Evolutionary conservation across 2,113 vertebrate genomes (phyloP).

Genomic region (Ellobius talpinus): DNA sequence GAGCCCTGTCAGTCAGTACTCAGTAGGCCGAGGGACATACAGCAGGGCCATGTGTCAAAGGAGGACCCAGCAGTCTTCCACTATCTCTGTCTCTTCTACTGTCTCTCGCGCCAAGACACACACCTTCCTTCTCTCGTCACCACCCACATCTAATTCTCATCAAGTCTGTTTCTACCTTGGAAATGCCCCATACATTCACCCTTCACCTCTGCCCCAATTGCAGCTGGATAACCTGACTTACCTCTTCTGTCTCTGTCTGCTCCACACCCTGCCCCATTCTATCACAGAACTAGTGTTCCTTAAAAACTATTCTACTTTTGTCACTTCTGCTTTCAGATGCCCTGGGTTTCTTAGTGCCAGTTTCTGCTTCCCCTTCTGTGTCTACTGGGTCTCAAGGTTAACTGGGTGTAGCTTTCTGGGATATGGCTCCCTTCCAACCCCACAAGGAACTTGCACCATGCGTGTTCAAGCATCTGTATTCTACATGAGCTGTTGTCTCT

Average conservation of each 20-base stretch:
- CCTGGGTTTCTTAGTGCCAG: background rate
- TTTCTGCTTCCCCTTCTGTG: background rate
- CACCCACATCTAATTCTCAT: constrained; percentile 14
- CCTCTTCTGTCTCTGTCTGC: constrained; percentile 37
- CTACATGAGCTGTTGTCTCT: background rate
- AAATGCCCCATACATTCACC: constrained; percentile 11
- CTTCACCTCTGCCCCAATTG: background rate
- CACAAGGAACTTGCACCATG: no score
- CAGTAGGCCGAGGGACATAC: background rate
- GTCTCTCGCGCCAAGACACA: background rate
- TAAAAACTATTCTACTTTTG: constrained; percentile 15
- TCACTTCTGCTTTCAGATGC: constrained; percentile 18
- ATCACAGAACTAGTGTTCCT: constrained; percentile 31
- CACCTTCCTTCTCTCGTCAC: background rate
- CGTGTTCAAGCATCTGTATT: background rate
- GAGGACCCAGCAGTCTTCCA: background rate
- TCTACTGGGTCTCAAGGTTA: background rate
- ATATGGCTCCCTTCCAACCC: background rate
- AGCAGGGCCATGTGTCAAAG: background rate
- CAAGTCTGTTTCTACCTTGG: constrained; percentile 47
- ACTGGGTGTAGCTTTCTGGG: background rate
- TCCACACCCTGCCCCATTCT: constrained; percentile 42
- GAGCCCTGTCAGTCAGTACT: background rate
- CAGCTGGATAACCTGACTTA: constrained; percentile 42
- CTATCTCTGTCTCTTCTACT: no score